These are phyloP conservation scores for Philaenus spumarius DNA, from an alignment of 1,140 invertebrate species.

Conservation along the genomic window DNA sequence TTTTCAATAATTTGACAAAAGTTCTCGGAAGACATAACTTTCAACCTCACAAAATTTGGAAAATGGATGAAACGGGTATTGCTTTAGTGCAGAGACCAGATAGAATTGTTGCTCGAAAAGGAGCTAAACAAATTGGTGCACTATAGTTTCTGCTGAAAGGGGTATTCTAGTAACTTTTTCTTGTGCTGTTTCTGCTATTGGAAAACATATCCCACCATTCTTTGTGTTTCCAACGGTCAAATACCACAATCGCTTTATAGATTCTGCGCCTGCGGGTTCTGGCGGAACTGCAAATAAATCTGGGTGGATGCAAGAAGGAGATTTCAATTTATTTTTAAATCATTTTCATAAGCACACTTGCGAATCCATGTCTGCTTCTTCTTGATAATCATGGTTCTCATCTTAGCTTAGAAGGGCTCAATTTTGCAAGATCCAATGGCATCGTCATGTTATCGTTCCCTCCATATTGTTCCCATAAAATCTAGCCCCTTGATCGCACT, in stretches of 20 bases:
- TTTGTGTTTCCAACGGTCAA: slow-evolving; percentile 38
- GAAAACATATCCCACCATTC: slow-evolving; percentile 38
- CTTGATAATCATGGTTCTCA: too few relatives aligned
- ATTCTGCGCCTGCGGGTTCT: slow-evolving; percentile 12
- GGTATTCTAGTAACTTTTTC: slow-evolving; percentile 37
- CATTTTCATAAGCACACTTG: too few relatives aligned
- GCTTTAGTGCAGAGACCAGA: too few relatives aligned
- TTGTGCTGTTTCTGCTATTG: slow-evolving; percentile 35
- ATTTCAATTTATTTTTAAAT: too few relatives aligned
- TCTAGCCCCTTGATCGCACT: slow-evolving; percentile 37
- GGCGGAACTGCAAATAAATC: slow-evolving; percentile 28
- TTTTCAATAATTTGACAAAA: slow-evolving; percentile 34
- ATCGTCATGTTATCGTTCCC: slow-evolving; percentile 30
- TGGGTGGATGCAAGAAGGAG: too few relatives aligned
- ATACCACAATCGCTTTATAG: too few relatives aligned
- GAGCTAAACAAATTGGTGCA: slow-evolving; percentile 36
- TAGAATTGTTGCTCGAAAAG: slow-evolving; percentile 36
- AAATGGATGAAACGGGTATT: slow-evolving; percentile 40
- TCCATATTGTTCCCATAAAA: slow-evolving; percentile 33
- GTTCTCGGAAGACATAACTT: too few relatives aligned
- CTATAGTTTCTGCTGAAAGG: slow-evolving; percentile 37
- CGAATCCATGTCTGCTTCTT: too few relatives aligned
- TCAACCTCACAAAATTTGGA: too few relatives aligned
- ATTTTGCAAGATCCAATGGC: too few relatives aligned
- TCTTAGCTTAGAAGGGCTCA: too few relatives aligned